These are phyloP conservation scores for Yponomeuta cagnagella DNA, from an alignment of 2,888 invertebrate species.

Conservation along the genomic window DNA sequence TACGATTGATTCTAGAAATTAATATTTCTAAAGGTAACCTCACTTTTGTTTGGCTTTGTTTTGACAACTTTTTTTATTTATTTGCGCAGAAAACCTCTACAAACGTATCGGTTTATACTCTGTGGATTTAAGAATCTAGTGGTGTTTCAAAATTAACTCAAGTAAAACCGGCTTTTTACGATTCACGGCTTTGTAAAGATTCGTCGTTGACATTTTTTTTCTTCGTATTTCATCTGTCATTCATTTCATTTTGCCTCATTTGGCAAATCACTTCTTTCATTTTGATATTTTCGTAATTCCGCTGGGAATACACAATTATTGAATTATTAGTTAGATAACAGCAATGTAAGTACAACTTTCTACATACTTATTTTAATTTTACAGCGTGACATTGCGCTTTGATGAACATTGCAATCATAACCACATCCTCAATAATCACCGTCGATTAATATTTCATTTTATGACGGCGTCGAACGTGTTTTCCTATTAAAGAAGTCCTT, in stretches of 20 bases:
- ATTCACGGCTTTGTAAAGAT: too few species aligned
- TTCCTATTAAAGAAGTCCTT: slow-evolving; percentile 47
- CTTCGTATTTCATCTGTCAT: slow-evolving; percentile 27
- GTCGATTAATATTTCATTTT: slow-evolving; percentile 9
- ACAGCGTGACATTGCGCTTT: neutral
- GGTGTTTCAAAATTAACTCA: neutral
- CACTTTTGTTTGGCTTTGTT: neutral
- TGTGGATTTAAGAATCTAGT: too few species aligned
- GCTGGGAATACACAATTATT: slow-evolving; percentile 15
- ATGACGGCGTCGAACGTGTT: slow-evolving; percentile 42
- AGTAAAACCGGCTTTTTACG: neutral
- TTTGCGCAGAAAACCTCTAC: too few species aligned
- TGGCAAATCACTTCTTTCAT: slow-evolving; percentile 45
- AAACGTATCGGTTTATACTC: too few species aligned
- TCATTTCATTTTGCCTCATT: slow-evolving; percentile 39
- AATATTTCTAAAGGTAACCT: neutral
- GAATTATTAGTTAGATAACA: slow-evolving; percentile 21
- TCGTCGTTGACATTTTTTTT: neutral
- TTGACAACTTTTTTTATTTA: neutral
- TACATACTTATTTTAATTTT: slow-evolving; percentile 13
- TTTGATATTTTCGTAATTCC: slow-evolving; percentile 28
- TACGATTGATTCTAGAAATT: slow-evolving; percentile 6
- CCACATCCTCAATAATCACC: neutral
- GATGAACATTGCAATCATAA: neutral
- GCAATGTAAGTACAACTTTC: slow-evolving; percentile 28